Percentiles rank a stretch among this genome's conserved stretches.
These are phyloP conservation scores for Macrotrachela quadricornifera DNA, from an alignment of 1,140 invertebrate species.

Conservation along the genomic window DNA sequence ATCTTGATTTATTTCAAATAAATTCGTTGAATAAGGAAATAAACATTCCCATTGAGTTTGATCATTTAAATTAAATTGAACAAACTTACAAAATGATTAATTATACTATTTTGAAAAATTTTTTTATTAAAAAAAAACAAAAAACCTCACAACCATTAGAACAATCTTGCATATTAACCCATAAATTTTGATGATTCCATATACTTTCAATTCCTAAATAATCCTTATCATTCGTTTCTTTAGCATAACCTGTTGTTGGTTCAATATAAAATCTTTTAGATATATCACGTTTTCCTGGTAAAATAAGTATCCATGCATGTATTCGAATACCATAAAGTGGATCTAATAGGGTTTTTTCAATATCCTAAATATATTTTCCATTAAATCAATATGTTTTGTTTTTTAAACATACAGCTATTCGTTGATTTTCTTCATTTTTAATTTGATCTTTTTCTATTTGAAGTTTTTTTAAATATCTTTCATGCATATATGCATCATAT, in stretches of 20 bases:
- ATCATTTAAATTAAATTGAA: conserved; percentile 28
- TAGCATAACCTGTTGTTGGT: conserved; percentile 45
- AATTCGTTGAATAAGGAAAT: conserved; percentile 15
- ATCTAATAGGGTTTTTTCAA: conserved; percentile 47
- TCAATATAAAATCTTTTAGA: conserved; percentile 54
- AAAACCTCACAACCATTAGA: neutral
- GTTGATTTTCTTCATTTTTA: too few species aligned
- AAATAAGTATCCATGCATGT: conserved; percentile 58
- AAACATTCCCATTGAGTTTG: conserved; percentile 30
- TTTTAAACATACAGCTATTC: too few species aligned
- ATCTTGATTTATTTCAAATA: too few species aligned
- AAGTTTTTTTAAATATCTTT: too few species aligned
- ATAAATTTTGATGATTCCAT: conserved; percentile 70
- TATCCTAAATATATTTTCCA: conserved; percentile 31
- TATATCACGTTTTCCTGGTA: conserved; percentile 39
- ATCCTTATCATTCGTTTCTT: conserved; percentile 36
- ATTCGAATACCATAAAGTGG: conserved; percentile 47
- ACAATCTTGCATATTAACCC: conserved; percentile 45
- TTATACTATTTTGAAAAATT: too few species aligned
- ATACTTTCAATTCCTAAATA: conserved; percentile 58
- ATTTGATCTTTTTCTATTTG: too few species aligned
- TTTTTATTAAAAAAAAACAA: neutral
- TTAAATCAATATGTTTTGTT: conserved; percentile 15
- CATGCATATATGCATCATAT: too few species aligned
- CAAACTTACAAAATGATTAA: conserved; percentile 14